Evolutionary conservation across 2,888 invertebrate species (phyloP).

Genomic region (Escarpia spicata): DNA sequence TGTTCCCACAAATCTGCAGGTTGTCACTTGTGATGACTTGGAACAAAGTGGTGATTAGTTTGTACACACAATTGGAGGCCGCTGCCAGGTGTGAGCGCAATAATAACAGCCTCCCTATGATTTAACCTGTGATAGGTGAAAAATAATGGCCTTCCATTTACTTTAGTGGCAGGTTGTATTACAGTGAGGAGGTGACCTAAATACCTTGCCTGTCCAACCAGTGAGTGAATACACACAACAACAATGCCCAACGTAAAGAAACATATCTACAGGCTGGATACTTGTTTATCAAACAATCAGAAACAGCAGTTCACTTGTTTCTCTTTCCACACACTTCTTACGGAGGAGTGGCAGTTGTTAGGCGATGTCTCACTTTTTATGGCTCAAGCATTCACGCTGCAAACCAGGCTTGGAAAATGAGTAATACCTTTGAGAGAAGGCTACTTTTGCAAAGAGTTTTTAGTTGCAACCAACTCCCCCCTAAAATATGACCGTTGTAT

Average conservation of each 20-base stretch:
- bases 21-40: neutral
- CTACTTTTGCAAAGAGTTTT: neutral
- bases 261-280: neutral
- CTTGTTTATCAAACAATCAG: neutral
- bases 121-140: constrained; percentile 1
- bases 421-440: neutral
- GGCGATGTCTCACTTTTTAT: neutral
- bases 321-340: neutral
- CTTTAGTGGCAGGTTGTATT: constrained; percentile 4
- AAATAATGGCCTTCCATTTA: neutral
- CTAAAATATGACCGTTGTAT: neutral
- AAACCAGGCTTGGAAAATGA: neutral
- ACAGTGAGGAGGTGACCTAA: neutral
- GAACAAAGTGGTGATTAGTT: neutral
- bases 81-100: neutral
- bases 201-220: neutral
- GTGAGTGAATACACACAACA: too few species aligned
- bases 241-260: neutral
- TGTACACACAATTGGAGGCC: neutral
- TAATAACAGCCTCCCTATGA: neutral
- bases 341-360: neutral
- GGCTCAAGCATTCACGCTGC: neutral
- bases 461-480: neutral
- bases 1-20: neutral
- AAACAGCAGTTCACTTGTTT: neutral